Evolutionary conservation across 2,797 vertebrate genomes (phyloP).

Genomic region (Chromis chromis): DNA sequence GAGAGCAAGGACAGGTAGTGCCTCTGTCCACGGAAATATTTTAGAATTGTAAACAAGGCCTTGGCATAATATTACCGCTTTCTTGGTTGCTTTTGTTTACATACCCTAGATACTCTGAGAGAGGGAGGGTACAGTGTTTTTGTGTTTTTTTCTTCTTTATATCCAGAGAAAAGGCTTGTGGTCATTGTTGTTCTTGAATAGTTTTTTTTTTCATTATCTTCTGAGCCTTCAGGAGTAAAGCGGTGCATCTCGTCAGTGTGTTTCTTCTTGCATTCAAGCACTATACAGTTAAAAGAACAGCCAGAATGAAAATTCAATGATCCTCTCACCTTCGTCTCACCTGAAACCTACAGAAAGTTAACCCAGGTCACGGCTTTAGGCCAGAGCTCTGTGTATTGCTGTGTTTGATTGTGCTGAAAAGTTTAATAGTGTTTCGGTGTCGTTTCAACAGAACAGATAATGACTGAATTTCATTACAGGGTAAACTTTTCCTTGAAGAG

Average conservation of each 20-base stretch:
- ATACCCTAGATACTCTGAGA: slow-evolving; percentile 63
- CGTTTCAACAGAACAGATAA: slow-evolving; percentile 3
- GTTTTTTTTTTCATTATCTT: slow-evolving; percentile 29
- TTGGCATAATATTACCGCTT: slow-evolving; percentile 68
- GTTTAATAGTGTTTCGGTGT: neutral
- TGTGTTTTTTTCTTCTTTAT: slow-evolving; percentile 52
- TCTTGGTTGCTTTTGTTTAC: slow-evolving; percentile 62
- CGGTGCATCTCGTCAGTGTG: slow-evolving; percentile 14
- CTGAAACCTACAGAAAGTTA: slow-evolving; percentile 7
- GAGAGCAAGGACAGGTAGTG: slow-evolving; percentile 76
- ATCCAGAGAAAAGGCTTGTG: slow-evolving; percentile 63
- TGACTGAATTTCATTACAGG: slow-evolving; percentile 4
- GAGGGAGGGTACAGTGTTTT: slow-evolving; percentile 24
- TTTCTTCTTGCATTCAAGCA: slow-evolving; percentile 23
- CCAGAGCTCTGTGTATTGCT: neutral
- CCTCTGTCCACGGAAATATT: slow-evolving; percentile 72
- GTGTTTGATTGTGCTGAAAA: slow-evolving; percentile 5
- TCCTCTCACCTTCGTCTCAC: slow-evolving; percentile 1
- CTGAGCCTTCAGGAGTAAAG: slow-evolving; percentile 12
- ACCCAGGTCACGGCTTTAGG: neutral
- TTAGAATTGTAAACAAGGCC: slow-evolving; percentile 74
- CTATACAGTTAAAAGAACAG: slow-evolving; percentile 22
- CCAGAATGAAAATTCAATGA: slow-evolving; percentile 12
- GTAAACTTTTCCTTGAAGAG: slow-evolving; percentile 7
- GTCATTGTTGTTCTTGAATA: slow-evolving; percentile 58